phyloP scores from a whole-genome alignment of 2,113 vertebrate species.

The Sphyrna mokarran region DNA sequence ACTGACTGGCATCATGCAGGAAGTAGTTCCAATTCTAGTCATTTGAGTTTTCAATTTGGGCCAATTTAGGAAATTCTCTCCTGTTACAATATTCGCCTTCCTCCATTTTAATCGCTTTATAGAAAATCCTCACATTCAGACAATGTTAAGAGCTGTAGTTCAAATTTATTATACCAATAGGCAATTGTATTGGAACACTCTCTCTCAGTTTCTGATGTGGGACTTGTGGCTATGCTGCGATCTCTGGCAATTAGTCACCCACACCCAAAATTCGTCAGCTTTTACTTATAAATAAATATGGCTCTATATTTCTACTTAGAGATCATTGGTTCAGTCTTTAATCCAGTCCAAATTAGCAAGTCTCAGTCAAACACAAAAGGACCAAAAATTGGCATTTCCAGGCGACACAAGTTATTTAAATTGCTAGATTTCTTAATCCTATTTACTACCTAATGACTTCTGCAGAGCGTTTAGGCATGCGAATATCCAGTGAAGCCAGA shows the following conservation, averaged over 20 bases:
- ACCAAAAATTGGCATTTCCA: too few relatives aligned
- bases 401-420: background rate
- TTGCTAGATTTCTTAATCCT: background rate
- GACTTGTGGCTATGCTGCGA: background rate
- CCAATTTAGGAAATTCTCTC: background rate
- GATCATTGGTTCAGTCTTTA: background rate
- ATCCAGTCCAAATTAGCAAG: background rate
- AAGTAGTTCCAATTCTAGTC: background rate
- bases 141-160: too few relatives aligned
- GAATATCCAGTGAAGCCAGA: background rate
- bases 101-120: background rate
- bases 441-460: background rate
- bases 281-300: background rate
- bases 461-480: background rate
- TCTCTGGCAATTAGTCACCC: background rate
- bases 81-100: background rate
- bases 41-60: background rate
- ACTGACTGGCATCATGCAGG: background rate
- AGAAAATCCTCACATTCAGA: background rate
- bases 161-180: background rate
- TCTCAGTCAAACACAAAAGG: background rate
- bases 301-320: background rate
- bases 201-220: too few relatives aligned
- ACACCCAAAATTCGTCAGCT: background rate
- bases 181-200: background rate